A percentile compares a stretch with the other conserved stretches of the same genome.
Conservation (phyloP, 2,888 invertebrate genomes). For the Schizaphis graminum region DNA sequence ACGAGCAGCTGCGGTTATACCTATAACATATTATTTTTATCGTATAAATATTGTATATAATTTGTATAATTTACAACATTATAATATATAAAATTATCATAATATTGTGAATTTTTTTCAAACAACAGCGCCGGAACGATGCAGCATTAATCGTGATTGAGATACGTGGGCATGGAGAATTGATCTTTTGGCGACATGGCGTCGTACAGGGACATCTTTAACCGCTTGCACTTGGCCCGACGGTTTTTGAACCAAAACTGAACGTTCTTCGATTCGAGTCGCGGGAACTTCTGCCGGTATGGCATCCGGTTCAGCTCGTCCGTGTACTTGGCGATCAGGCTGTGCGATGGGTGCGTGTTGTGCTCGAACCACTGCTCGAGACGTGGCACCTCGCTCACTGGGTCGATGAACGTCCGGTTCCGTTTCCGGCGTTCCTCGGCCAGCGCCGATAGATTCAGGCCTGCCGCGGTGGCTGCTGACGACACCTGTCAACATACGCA, state of each 20-base stretch:
- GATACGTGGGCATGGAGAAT: conserved; percentile 61
- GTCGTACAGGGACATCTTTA: conserved; percentile 91
- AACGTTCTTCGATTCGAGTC: conserved; percentile 98
- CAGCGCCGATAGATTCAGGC: conserved; percentile 54
- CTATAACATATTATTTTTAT: background rate
- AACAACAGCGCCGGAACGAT: background rate
- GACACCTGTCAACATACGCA: conserved; percentile 59
- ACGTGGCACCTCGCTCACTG: conserved; percentile 96
- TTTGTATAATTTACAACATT: background rate
- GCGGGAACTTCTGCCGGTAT: conserved; percentile 97
- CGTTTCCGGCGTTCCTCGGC: conserved; percentile 90
- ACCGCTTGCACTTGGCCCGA: conserved; percentile 96
- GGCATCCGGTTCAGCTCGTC: conserved; percentile 97
- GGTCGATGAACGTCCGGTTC: conserved; percentile 98
- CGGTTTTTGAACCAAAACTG: conserved; percentile 99
- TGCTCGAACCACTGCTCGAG: conserved; percentile 96
- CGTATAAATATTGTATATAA: background rate
- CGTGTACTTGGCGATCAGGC: conserved; percentile 96
- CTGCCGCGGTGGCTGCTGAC: conserved; percentile 38
- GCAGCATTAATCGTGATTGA: conserved; percentile 44
- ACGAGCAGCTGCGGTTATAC: background rate
- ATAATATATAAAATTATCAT: too few species aligned
- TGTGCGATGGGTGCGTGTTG: conserved; percentile 98
- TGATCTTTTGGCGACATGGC: conserved; percentile 69
- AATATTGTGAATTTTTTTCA: background rate